A percentile compares a stretch with the other conserved stretches of the same genome.
These are phyloP conservation scores for Gymnodraco acuticeps DNA, from an alignment of 2,797 vertebrate species.

Conservation along the genomic window DNA sequence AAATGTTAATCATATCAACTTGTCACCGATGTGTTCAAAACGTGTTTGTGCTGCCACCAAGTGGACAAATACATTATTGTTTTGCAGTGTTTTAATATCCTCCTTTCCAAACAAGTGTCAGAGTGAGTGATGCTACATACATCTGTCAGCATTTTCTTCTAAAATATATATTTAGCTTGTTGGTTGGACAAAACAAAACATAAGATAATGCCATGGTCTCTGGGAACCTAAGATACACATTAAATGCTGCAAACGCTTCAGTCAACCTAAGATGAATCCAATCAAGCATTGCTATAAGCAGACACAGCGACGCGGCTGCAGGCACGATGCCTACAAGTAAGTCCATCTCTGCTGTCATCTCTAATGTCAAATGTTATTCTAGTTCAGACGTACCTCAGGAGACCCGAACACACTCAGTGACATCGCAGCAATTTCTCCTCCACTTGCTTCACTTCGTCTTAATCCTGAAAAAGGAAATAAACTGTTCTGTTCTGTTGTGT, in stretches of 20 bases:
- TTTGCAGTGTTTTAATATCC: too few species aligned
- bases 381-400: background rate
- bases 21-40: too few species aligned
- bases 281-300: background rate
- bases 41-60: too few species aligned
- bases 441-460: background rate
- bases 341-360: background rate
- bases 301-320: fast-evolving
- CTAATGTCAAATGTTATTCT: background rate
- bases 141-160: too few species aligned
- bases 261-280: fast-evolving
- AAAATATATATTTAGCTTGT: too few species aligned
- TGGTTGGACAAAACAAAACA: too few species aligned
- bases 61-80: too few species aligned
- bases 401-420: background rate
- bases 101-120: too few species aligned
- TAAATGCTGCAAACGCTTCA: fast-evolving
- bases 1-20: too few species aligned
- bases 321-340: background rate
- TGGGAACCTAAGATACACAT: background rate
- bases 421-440: background rate
- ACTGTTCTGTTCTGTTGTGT: background rate
- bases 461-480: background rate
- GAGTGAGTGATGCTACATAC: too few species aligned
- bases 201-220: too few species aligned